Base-by-base conservation (phyloP, 1,140 invertebrate species). In the Drosophila setifemur region DNA sequence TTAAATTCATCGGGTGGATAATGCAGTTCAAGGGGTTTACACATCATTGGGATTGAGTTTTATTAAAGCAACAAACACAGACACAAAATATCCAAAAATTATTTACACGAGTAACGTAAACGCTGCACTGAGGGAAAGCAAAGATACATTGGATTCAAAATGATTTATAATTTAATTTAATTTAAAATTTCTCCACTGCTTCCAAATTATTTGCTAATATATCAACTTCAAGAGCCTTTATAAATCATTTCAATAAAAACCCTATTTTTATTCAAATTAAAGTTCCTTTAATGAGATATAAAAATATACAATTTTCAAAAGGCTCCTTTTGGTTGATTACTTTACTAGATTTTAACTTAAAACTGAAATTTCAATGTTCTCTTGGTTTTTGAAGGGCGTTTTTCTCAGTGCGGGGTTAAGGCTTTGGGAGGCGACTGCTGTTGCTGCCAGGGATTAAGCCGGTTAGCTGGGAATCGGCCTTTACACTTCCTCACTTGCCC, bases 401-500 rank as follows among this genome's bases (percentile, higher is more conserved):
- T 12, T 19, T 52, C 31, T 44, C 28, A 40, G 44, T 11, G 12
- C 4, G 2, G 43, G 54, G 3, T 9, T 35, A 45, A 14, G n/a
- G n/a, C n/a, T n/a, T n/a, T n/a, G n/a, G n/a, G 16, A 16, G 19
- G 11, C 31, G 33, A 14, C 18, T 52, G 16, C 43, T 14, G n/a
- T 42, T 40, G 12, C 14, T 52, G 26, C 39, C 28, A 8, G 42
- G 19, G 12, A n/a, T 16, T 43, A 29, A 44, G 49, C 23, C 33
- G 12, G 26, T 26, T 64, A 54, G 33, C 48, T 58, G 33, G 49
- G 33, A 37, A 37, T 37, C 14, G 33, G 16, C 7, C 33, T 16
- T 37, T 12, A 4, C 28, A 6, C 11, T 23, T 35, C 55, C 60
- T 76, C 68, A 86, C 55, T 89, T 78, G 47, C 77, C 42, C 40